Evolutionary conservation across 2,888 invertebrate genomes (phyloP).

Genomic region (Antheraea yamamai): DNA sequence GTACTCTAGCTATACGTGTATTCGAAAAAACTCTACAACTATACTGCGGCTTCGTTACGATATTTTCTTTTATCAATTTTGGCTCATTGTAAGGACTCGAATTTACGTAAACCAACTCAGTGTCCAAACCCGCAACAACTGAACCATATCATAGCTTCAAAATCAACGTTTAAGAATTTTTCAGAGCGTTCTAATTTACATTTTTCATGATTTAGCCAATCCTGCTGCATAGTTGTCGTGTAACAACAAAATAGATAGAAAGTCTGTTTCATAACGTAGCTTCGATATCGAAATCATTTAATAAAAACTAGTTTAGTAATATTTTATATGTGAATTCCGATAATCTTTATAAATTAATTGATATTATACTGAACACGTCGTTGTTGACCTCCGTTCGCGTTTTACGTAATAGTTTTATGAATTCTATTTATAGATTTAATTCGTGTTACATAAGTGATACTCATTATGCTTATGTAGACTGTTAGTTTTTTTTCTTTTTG

Average conservation of each 20-base stretch:
- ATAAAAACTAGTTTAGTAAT: neutral
- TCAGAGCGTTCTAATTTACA: too few species aligned
- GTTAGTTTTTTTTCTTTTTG: neutral
- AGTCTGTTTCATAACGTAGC: neutral
- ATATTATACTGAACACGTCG: neutral
- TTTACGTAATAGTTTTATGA: conserved; percentile 6
- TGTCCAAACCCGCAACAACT: too few species aligned
- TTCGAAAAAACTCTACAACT: too few species aligned
- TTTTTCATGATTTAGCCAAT: too few species aligned
- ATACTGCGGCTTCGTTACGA: too few species aligned
- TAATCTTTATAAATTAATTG: neutral
- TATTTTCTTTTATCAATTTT: too few species aligned
- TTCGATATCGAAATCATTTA: neutral
- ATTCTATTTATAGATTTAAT: conserved; percentile 11
- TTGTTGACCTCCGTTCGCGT: neutral
- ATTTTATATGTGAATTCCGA: neutral
- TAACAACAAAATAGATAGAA: neutral
- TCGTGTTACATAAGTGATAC: conserved; percentile 1
- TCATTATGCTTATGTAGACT: neutral
- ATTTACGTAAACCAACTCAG: too few species aligned
- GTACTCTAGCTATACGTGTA: too few species aligned
- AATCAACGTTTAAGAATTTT: too few species aligned
- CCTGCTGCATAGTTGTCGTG: too few species aligned
- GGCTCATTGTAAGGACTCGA: too few species aligned
- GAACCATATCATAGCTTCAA: too few species aligned